Conservation (phyloP, 2,888 invertebrate genomes). For the Anarsia innoxiella region DNA sequence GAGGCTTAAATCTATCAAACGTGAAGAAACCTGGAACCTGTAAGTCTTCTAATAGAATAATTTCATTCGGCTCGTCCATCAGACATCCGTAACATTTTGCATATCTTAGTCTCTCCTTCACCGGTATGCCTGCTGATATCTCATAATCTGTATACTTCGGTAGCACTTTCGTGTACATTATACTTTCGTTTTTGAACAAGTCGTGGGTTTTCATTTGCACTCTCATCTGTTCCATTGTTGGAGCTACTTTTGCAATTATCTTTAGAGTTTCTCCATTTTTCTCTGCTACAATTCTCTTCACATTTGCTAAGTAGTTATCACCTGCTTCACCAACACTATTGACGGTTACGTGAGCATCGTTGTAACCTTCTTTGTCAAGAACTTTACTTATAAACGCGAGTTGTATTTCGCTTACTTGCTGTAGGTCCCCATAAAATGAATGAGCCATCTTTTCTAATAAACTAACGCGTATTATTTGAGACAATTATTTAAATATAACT, state of each 20-base stretch:
- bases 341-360: slow-evolving; percentile 25
- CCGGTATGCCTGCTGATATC: slow-evolving; percentile 22
- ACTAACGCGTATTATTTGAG: no score
- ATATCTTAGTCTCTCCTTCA: slow-evolving; percentile 24
- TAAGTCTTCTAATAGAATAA: slow-evolving; percentile 38
- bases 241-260: slow-evolving; percentile 32
- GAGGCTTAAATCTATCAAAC: slow-evolving; percentile 24
- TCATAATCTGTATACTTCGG: slow-evolving; percentile 29
- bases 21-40: slow-evolving; percentile 23
- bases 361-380: slow-evolving; percentile 27
- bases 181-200: slow-evolving; percentile 31
- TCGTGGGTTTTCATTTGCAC: slow-evolving; percentile 13
- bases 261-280: slow-evolving; percentile 25
- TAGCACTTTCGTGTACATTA: slow-evolving; percentile 30
- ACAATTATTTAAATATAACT: no score
- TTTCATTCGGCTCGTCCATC: slow-evolving; percentile 8
- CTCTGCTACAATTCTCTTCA: slow-evolving; percentile 27
- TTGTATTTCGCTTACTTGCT: no score
- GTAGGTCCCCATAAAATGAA: no score
- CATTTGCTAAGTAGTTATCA: slow-evolving; percentile 31
- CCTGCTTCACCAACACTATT: slow-evolving; percentile 29
- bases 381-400: no score
- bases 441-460: no score
- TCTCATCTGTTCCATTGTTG: slow-evolving; percentile 20
- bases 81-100: slow-evolving; percentile 31